phyloP scores from a whole-genome alignment of 2,888 invertebrate genomes.

The Plagodis pulveraria region DNA sequence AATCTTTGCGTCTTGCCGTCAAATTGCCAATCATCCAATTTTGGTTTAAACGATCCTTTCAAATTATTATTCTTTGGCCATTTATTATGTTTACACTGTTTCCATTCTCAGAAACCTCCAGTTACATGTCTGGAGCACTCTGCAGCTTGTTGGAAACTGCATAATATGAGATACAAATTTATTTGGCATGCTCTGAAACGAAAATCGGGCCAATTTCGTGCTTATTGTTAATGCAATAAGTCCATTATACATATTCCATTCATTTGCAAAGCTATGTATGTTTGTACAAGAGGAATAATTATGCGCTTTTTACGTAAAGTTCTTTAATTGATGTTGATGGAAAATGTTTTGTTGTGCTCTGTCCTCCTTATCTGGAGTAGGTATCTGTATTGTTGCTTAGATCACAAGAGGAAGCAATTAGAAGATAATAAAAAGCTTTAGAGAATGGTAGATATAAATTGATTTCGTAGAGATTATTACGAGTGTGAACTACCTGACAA shows the following conservation, averaged over 20 bases:
- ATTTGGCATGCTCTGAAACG: conserved; percentile 2
- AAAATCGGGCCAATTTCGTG: conserved; percentile 18
- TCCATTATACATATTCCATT: not conserved
- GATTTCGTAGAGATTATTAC: conserved; percentile 32
- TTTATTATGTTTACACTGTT: conserved; percentile 67
- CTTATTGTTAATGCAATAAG: conserved; percentile 22
- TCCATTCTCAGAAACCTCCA: conserved; percentile 53
- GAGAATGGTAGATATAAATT: conserved; percentile 31
- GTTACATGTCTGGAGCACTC: conserved; percentile 38
- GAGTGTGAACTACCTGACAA: conserved; percentile 29
- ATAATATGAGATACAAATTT: conserved; percentile 30
- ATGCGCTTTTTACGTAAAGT: conserved; percentile 38
- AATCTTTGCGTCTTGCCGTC: conserved; percentile 32
- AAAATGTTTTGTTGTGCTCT: conserved; percentile 41
- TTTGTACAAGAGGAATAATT: conserved; percentile 40
- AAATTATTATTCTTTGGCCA: conserved; percentile 55
- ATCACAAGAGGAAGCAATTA: conserved; percentile 37
- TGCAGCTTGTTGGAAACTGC: conserved; percentile 44
- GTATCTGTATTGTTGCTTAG: conserved; percentile 34
- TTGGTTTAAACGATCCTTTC: conserved; percentile 54
- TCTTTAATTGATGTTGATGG: conserved; percentile 44
- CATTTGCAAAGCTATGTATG: not conserved
- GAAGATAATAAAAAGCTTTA: conserved; percentile 27
- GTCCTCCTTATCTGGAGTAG: conserved; percentile 32
- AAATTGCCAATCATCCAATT: conserved; percentile 69